These are phyloP conservation scores for Corythaixoides concolor DNA, from an alignment of 2,113 vertebrate species.

Conservation along the genomic window DNA sequence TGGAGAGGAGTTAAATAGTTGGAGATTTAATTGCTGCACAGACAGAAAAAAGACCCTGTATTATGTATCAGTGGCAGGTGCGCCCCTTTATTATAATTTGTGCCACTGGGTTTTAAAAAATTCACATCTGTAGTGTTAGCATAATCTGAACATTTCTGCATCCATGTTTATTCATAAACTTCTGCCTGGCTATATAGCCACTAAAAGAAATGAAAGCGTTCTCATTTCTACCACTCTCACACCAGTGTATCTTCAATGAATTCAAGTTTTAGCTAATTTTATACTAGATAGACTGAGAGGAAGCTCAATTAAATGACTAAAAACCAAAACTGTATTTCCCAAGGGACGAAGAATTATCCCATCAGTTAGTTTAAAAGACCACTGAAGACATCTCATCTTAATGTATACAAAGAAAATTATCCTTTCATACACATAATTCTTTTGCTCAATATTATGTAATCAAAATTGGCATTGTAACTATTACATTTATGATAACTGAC, in stretches of 20 bases:
- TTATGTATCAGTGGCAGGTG: background rate
- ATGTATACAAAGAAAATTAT: background rate
- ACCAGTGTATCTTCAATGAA: background rate
- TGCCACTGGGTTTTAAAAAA: constrained; percentile 14
- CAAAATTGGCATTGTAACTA: background rate
- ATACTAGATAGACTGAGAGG: background rate
- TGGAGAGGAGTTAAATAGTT: background rate
- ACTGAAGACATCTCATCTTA: background rate
- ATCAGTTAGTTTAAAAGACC: background rate
- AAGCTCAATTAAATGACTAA: background rate
- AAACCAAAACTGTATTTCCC: background rate
- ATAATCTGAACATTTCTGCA: background rate
- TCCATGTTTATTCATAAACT: background rate
- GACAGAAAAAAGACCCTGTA: background rate
- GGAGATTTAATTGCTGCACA: background rate
- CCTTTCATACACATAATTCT: background rate
- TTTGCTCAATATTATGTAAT: background rate
- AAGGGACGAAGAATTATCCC: background rate
- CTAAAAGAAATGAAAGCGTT: background rate
- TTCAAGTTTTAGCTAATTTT: background rate
- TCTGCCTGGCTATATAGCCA: background rate
- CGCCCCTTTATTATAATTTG: background rate
- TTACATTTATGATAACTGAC: background rate
- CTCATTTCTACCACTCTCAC: background rate
- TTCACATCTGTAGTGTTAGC: background rate